phyloP scores from a whole-genome alignment of 2,888 invertebrate genomes.

The Globia sparganii region DNA sequence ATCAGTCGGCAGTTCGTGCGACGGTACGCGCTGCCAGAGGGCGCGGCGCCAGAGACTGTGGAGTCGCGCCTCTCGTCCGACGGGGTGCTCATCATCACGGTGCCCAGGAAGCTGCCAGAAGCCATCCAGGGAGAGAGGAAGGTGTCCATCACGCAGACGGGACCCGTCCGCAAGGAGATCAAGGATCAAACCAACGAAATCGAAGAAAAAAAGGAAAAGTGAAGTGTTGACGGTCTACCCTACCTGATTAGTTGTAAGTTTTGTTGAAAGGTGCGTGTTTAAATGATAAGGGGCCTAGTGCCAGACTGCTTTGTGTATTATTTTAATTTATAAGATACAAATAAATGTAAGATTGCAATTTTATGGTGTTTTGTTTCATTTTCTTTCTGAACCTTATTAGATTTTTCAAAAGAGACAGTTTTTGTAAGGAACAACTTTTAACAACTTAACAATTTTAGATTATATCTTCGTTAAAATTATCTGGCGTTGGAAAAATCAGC shows the following conservation, averaged over 20 bases:
- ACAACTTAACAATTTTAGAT: too few species aligned
- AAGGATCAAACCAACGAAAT: conserved; percentile 67
- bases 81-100: conserved; percentile 92
- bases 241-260: neutral
- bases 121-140: conserved; percentile 73
- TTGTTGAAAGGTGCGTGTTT: conserved; percentile 44
- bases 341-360: conserved; percentile 36
- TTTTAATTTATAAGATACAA: conserved; percentile 14
- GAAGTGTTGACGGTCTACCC: conserved; percentile 73
- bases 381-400: neutral
- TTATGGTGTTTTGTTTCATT: conserved; percentile 1
- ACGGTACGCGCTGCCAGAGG: conserved; percentile 93
- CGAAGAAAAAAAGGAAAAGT: conserved; percentile 28
- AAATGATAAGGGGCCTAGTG: conserved; percentile 50
- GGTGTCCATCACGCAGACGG: conserved; percentile 77
- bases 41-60: conserved; percentile 92
- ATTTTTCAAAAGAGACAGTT: too few species aligned
- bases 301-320: conserved; percentile 68
- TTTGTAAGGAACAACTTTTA: too few species aligned
- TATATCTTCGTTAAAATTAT: too few species aligned
- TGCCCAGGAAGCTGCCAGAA: conserved; percentile 84
- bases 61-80: conserved; percentile 93
- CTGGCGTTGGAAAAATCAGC: too few species aligned
- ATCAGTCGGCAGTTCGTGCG: conserved; percentile 93
- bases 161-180: conserved; percentile 78